Conservation (phyloP, 1,140 invertebrate species). For the Sinella curviseta region DNA sequence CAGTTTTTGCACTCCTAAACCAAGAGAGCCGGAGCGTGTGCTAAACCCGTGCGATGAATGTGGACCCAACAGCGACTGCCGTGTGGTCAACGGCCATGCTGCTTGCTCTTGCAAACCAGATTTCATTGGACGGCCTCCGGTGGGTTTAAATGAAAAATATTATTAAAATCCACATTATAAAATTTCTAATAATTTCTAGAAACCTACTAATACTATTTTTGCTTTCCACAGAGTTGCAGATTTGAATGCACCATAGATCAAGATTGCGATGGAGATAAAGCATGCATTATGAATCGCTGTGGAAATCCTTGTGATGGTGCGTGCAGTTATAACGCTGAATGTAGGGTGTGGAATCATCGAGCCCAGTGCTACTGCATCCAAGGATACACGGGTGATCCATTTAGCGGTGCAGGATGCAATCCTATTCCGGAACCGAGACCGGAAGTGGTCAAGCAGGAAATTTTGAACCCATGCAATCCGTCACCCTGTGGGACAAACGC, state of each 20-base stretch:
- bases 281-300: constrained; percentile 75
- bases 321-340: constrained; percentile 78
- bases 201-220: constrained; percentile 70
- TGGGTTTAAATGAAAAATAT: constrained; percentile 63
- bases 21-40: constrained; percentile 43
- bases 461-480: constrained; percentile 57
- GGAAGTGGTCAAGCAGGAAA: neutral
- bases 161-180: constrained; percentile 64
- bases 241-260: constrained; percentile 71
- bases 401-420: constrained; percentile 68
- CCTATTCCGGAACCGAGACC: constrained; percentile 62
- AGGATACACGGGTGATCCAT: constrained; percentile 71
- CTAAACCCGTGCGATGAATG: neutral
- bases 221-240: constrained; percentile 67
- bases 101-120: constrained; percentile 66
- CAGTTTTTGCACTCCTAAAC: constrained; percentile 58
- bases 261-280: constrained; percentile 73
- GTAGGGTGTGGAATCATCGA: constrained; percentile 72
- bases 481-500: constrained; percentile 72
- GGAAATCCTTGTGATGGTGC: constrained; percentile 78
- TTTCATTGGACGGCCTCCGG: constrained; percentile 66
- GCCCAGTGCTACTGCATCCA: constrained; percentile 74
- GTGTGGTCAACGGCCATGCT: constrained; percentile 53
- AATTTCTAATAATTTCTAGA: constrained; percentile 72
- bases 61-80: constrained; percentile 59